These are phyloP conservation scores for Hesperia comma DNA, from an alignment of 2,888 invertebrate species.

Conservation along the genomic window DNA sequence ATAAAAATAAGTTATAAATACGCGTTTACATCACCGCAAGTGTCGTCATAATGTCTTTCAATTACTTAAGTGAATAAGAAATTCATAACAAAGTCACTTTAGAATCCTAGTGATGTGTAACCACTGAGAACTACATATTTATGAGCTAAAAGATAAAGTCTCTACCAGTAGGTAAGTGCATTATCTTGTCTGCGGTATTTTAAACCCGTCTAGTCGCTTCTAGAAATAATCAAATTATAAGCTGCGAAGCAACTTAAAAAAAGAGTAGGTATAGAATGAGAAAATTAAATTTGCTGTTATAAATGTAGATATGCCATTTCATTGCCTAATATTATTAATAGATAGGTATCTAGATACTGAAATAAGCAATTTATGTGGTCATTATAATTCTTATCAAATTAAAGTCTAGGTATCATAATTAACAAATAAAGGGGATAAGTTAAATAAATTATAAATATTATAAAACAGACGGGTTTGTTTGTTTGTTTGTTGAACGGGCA, in stretches of 20 bases:
- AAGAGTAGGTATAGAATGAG: neutral
- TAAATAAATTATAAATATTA: no score
- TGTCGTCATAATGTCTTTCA: neutral
- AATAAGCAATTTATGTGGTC: no score
- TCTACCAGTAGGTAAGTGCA: constrained; percentile 2
- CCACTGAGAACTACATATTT: constrained; percentile 5
- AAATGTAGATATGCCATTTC: no score
- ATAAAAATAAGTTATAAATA: no score
- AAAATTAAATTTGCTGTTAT: neutral
- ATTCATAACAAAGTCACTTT: neutral
- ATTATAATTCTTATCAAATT: no score
- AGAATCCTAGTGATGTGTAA: neutral
- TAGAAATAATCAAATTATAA: constrained; percentile 6
- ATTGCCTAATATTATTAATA: no score
- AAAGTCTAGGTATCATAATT: no score
- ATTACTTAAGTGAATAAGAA: neutral
- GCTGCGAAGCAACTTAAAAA: neutral
- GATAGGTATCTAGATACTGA: no score
- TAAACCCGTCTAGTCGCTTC: constrained; percentile 11
- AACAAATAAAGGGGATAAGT: no score
- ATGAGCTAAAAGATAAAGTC: constrained; percentile 3
- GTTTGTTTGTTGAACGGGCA: no score
- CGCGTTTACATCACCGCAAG: neutral
- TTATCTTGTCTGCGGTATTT: constrained; percentile 9
- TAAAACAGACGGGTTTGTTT: no score